These are phyloP conservation scores for Microhierax caerulescens DNA, from an alignment of 2,797 vertebrate genomes.

Conservation along the genomic window DNA sequence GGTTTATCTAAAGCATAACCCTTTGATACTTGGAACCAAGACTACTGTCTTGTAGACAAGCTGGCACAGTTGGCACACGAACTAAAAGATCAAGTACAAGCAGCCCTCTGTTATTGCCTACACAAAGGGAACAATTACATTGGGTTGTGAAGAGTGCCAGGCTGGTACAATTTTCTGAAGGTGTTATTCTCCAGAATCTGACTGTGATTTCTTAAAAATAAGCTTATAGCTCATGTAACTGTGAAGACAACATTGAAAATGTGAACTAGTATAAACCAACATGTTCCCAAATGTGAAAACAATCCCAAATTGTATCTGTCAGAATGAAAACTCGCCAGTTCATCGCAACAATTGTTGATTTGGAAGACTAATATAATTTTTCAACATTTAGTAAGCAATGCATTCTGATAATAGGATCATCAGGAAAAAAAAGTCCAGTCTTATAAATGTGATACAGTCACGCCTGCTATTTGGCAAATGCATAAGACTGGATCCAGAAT, in stretches of 20 bases:
- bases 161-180: conserved; percentile 23
- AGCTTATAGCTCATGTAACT: conserved; percentile 12
- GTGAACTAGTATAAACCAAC: conserved; percentile 1
- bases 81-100: conserved; percentile 22
- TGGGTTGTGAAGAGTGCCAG: not conserved
- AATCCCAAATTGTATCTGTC: not conserved
- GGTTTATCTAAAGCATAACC: conserved; percentile 3
- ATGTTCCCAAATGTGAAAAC: conserved; percentile 5
- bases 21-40: conserved; percentile 26
- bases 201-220: conserved; percentile 55
- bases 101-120: conserved; percentile 9
- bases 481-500: not conserved
- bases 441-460: not conserved
- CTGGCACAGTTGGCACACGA: conserved; percentile 43
- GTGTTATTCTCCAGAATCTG: conserved; percentile 32
- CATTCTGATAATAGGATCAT: not conserved
- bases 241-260: conserved; percentile 57
- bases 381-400: not conserved
- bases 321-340: not conserved
- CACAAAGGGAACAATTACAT: not conserved
- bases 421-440: not conserved
- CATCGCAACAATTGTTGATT: not conserved
- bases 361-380: not conserved
- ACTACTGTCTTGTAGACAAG: conserved; percentile 23
- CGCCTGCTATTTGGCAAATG: not conserved